These are phyloP conservation scores for Pangasianodon gigas DNA, from an alignment of 2,113 vertebrate species.

Conservation along the genomic window DNA sequence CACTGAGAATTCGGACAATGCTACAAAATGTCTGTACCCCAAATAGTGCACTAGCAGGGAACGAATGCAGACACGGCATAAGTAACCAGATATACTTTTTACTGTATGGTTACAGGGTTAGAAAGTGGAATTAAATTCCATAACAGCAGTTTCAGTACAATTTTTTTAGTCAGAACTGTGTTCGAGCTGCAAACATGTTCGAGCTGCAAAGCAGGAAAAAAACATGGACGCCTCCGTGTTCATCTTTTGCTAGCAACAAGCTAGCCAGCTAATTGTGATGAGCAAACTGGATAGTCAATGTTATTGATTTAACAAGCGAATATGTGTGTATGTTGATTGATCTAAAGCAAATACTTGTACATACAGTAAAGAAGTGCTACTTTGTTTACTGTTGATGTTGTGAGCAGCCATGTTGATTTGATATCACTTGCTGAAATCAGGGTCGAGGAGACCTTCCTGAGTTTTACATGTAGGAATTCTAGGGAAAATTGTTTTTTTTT, in stretches of 20 bases:
- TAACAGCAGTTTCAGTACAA: not conserved
- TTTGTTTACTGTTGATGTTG: not conserved
- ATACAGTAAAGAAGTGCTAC: not conserved
- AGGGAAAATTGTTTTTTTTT: not conserved
- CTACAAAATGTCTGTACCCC: not conserved
- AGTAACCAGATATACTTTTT: not conserved
- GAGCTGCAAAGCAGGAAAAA: not conserved
- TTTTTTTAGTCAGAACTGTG: not conserved
- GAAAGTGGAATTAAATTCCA: not conserved
- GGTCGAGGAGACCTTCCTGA: not conserved
- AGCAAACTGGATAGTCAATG: not conserved
- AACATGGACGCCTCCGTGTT: not conserved
- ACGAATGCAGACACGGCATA: not conserved
- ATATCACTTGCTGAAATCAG: not conserved
- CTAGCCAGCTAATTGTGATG: not conserved
- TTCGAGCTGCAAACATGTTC: not conserved
- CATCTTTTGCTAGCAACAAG: slow-evolving; percentile 3
- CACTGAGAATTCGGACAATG: not conserved
- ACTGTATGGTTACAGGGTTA: not conserved
- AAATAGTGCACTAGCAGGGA: not conserved
- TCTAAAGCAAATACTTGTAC: not conserved
- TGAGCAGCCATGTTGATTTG: not conserved
- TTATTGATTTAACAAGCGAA: not conserved
- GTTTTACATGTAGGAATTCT: not conserved
- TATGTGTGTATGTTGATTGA: not conserved